Evolutionary conservation across 2,113 vertebrate genomes (phyloP).

Genomic region (Nothocercus nigrocapillus): DNA sequence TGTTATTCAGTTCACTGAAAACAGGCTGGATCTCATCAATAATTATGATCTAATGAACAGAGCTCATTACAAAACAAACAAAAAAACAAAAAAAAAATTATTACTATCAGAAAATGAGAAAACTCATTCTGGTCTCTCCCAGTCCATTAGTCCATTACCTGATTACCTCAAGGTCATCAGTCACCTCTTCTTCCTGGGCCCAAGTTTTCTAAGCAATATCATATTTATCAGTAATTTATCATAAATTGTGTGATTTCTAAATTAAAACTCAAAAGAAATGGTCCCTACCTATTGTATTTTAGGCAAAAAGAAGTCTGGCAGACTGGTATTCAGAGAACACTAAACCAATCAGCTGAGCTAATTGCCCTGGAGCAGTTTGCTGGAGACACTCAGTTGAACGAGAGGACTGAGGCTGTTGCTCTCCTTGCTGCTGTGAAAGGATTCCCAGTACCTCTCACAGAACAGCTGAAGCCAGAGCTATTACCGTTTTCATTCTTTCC

Average conservation of each 20-base stretch:
- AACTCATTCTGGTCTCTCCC: background rate
- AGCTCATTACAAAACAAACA: background rate
- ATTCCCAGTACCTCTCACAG: background rate
- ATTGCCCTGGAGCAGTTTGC: background rate
- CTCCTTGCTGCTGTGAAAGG: background rate
- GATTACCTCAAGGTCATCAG: background rate
- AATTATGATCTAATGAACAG: background rate
- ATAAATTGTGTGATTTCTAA: constrained; percentile 12
- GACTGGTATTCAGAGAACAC: background rate
- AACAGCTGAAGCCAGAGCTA: background rate
- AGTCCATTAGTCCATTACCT: background rate
- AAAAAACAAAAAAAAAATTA: too few species aligned
- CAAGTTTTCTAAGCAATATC: constrained; percentile 3
- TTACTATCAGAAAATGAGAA: background rate
- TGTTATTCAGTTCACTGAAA: background rate
- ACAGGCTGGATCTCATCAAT: background rate
- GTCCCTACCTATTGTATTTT: background rate
- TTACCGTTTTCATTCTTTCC: background rate
- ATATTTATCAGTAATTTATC: background rate
- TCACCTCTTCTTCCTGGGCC: background rate
- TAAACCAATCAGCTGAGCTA: background rate
- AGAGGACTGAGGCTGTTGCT: background rate
- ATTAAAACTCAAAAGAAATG: background rate
- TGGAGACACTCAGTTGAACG: background rate
- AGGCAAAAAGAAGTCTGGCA: background rate